Evolutionary conservation across 2,888 invertebrate genomes (phyloP).

Genomic region (Punctoribates punctum): DNA sequence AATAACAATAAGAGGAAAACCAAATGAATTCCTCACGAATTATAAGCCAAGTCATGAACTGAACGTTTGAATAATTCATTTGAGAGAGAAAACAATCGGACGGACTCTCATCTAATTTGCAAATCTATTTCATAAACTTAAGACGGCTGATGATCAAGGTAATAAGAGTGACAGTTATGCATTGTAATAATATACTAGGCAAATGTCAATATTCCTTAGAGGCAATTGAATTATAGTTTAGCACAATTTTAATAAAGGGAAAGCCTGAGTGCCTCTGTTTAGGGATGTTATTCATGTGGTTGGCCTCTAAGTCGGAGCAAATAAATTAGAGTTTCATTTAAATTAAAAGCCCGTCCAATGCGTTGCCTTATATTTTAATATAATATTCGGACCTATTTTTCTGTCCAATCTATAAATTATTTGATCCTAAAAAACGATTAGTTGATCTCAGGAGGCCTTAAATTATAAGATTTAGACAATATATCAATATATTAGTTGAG

Average conservation of each 20-base stretch:
- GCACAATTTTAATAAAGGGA: no score
- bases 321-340: background rate
- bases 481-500: conserved; percentile 1
- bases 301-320: background rate
- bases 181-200: no score
- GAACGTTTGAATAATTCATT: conserved; percentile 5
- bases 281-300: background rate
- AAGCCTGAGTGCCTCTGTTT: no score
- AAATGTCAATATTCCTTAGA: no score
- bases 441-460: background rate
- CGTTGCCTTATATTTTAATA: no score
- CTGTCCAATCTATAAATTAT: conserved; percentile 6
- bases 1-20: conserved; percentile 11
- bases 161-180: no score
- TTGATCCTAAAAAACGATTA: background rate
- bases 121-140: background rate
- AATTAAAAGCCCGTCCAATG: background rate
- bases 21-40: background rate
- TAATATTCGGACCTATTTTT: background rate
- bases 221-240: no score
- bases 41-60: background rate
- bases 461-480: conserved; percentile 1
- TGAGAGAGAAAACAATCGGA: background rate
- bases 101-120: background rate
- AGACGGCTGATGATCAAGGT: no score